A percentile compares a stretch with the other conserved stretches of the same genome.
Evolutionary conservation across 2,888 invertebrate genomes (phyloP).

Genomic region (Xestia ashworthii): DNA sequence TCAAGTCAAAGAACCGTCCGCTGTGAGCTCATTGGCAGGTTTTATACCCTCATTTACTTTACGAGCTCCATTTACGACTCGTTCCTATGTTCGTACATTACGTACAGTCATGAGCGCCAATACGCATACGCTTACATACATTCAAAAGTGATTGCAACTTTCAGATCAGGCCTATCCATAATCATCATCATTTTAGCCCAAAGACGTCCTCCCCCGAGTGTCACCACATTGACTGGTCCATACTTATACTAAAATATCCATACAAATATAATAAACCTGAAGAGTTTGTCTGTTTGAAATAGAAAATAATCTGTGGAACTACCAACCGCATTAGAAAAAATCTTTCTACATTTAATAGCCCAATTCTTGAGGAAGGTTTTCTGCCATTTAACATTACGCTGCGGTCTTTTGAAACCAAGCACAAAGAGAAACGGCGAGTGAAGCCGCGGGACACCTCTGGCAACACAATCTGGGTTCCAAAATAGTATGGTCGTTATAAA

Average conservation of each 20-base stretch:
- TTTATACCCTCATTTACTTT: conserved; percentile 49
- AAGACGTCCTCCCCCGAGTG: too few species aligned
- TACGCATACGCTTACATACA: not conserved
- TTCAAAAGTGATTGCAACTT: not conserved
- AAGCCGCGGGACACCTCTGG: too few species aligned
- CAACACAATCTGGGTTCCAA: not conserved
- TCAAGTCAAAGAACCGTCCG: not conserved
- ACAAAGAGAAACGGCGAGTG: not conserved
- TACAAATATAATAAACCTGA: too few species aligned
- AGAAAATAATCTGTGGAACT: too few species aligned
- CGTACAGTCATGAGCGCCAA: not conserved
- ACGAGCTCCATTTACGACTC: conserved; percentile 41
- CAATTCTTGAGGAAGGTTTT: not conserved
- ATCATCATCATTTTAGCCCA: too few species aligned
- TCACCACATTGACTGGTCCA: too few species aligned
- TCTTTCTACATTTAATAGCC: not conserved
- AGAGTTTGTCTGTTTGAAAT: too few species aligned
- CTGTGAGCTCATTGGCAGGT: conserved; percentile 23
- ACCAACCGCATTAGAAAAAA: not conserved
- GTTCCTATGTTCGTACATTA: not conserved
- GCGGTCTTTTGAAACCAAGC: too few species aligned
- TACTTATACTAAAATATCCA: not conserved
- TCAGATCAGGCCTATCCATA: not conserved
- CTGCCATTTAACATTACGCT: too few species aligned
- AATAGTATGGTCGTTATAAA: not conserved